Evolutionary conservation across 2,888 invertebrate genomes (phyloP), one percentile per base, ranked within the genome.

Genomic region (Cyaniris semiargus): DNA sequence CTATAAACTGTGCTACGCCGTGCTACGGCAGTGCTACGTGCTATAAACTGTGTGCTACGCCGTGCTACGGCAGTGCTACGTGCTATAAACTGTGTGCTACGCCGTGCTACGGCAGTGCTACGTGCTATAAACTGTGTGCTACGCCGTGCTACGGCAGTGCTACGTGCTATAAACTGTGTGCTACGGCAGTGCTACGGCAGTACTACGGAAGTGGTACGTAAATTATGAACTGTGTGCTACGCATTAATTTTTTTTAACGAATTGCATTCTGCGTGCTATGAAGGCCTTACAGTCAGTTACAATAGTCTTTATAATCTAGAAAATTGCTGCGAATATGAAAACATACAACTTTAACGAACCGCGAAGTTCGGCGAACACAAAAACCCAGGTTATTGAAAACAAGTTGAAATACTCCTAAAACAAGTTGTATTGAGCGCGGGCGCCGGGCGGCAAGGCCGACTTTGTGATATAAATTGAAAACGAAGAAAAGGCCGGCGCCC

Each of bases 381-480:
- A 38, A 38, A n/a, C 34, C 3, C n/a, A 38, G 38, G 34, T 71
- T 38, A 38, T 71, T 71, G 34, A 38, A 71, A 71, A 71, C 71
- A 38, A 21, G 34, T 71, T 38, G 38, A 38, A 71, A 34, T 70
- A 34, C 70, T 34, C n/a, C 34, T 27, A 34, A 70, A 72, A 72
- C n/a, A 15, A 48, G 21, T 38, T 72, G 15, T 44, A 23, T 72
- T 38, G 23, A 44, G 48, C 44, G 44, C 21, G 71, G n/a, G 38
- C 8, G 60, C 60, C 38, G 34, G 58, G 58, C 21, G 60, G 60
- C 21, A 10, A 34, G 34, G 13, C 21, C 4, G 72, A 72, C 44
- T 72, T 72, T 72, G 72, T 72, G 72, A 72, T 72, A 44, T 72
- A 72, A 72, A 72, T 72, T 72, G 72, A 72, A 72, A 72, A 72